Evolutionary conservation across 2,113 vertebrate genomes (phyloP).

Genomic region (Scolopax mira): DNA sequence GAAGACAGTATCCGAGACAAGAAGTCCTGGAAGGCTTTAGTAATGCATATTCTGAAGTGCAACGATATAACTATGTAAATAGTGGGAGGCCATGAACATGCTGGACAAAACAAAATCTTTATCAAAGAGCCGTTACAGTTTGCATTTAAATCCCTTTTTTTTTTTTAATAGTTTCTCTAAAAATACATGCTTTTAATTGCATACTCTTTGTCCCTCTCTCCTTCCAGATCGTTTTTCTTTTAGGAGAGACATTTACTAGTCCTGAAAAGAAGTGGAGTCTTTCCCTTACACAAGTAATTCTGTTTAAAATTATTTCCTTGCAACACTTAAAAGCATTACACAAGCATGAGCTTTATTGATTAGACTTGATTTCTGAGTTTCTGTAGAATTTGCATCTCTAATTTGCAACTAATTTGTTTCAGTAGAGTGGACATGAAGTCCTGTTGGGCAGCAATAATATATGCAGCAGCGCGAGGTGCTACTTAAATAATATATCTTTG

Average conservation of each 20-base stretch:
- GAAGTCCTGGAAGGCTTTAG: not conserved
- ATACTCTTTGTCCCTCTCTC: not conserved
- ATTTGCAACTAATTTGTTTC: not conserved
- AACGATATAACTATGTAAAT: accelerated
- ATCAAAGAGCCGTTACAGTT: not conserved
- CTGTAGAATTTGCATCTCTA: not conserved
- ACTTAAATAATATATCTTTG: not conserved
- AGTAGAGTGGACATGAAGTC: not conserved
- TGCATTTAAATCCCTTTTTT: not conserved
- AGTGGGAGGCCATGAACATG: not conserved
- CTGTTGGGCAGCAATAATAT: not conserved
- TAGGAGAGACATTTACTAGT: not conserved
- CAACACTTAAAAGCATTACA: not conserved
- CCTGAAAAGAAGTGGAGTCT: not conserved
- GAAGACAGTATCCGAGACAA: not conserved
- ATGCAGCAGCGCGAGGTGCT: not conserved
- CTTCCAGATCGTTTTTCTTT: not conserved
- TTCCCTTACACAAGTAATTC: not conserved
- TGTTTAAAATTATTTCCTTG: not conserved
- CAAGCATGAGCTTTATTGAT: not conserved
- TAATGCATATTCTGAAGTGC: not conserved
- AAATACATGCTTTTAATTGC: not conserved
- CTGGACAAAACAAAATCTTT: not conserved
- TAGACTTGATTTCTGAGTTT: not conserved
- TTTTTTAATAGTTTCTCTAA: not conserved